Base-by-base conservation (phyloP, 2,113 vertebrate species). In the Herpetotheres cachinnans region DNA sequence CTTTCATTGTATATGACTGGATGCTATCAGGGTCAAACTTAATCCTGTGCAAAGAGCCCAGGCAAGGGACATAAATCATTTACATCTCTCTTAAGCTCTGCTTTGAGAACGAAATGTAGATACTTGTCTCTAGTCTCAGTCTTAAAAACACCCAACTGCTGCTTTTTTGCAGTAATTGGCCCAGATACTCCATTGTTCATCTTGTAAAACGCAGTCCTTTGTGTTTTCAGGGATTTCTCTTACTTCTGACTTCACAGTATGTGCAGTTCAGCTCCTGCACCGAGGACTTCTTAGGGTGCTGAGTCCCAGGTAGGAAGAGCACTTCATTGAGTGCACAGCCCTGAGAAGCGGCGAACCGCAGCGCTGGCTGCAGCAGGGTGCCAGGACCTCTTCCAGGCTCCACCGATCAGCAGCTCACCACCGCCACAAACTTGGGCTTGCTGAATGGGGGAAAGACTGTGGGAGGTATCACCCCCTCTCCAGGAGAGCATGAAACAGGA, bases 1-100 rank as follows among this genome's bases (percentile, higher is more conserved):
- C 29, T 89, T 18, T 88, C 76, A 44, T 81, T 93, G 65, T 59
- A 97, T 96, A 94, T 80, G 55, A 91, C 71, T 84, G 29, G 76
- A 84, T 78, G 85, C 81, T 96, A 87, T 59, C 67, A 55, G 78
- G 77, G 81, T 95, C 90, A 97, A 94, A 76, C 59, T 89, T 93
- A 93, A 91, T 95, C 93, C 82, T 90, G 70, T 42, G 24, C 66
- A 80, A 61, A 85, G 20, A 95, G 58, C 27, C 66, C 70, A 54
- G 46, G 79, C 42, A 88, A 93, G 44, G 54, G 82, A 87, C 1
- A 13, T 65, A 72, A 93, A 82, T 79, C 76, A 87, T 81, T 85
- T 80, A 88, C 27, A 87, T 90, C 16, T 86, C 70, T 65, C 66
- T 87, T 82, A 94, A 95, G 27, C 74, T 77, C 66, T 73, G 42